Conservation (phyloP, 2,113 vertebrate species). For the Lagopus muta region DNA sequence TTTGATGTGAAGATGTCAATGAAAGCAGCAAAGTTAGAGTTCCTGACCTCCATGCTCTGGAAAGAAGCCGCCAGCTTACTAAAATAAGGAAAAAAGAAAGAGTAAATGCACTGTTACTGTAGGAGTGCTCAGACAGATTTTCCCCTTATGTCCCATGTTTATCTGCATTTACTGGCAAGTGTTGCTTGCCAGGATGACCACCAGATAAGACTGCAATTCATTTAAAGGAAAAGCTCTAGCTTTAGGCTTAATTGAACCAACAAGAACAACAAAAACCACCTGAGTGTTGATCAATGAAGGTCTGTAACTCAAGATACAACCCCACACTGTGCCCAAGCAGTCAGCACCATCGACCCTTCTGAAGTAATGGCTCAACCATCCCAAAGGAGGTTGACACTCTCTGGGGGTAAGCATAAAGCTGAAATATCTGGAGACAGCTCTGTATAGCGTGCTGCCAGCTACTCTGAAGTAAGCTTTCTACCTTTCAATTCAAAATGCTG, state of each 20-base stretch:
- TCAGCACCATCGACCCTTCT: rapidly evolving
- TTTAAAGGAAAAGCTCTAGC: neutral
- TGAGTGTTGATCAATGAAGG: rapidly evolving
- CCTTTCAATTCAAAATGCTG: rapidly evolving
- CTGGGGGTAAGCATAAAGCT: neutral
- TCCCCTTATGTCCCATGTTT: neutral
- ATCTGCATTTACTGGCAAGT: neutral
- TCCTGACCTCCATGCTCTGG: conserved; percentile 99
- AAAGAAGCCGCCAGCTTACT: conserved; percentile 98
- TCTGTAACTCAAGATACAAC: neutral
- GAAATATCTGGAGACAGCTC: neutral
- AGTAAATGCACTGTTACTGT: neutral
- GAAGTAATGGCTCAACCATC: neutral
- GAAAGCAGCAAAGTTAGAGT: conserved; percentile 99
- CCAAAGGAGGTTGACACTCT: neutral
- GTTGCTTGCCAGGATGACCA: neutral
- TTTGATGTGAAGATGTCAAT: conserved; percentile 99
- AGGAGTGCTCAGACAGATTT: neutral
- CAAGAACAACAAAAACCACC: neutral
- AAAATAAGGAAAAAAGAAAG: neutral
- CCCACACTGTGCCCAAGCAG: neutral
- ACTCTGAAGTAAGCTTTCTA: neutral
- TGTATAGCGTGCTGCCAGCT: neutral
- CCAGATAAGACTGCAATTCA: neutral
- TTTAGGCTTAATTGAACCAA: neutral